Conservation (phyloP, 2,888 invertebrate species). For the Empis livida region DNA sequence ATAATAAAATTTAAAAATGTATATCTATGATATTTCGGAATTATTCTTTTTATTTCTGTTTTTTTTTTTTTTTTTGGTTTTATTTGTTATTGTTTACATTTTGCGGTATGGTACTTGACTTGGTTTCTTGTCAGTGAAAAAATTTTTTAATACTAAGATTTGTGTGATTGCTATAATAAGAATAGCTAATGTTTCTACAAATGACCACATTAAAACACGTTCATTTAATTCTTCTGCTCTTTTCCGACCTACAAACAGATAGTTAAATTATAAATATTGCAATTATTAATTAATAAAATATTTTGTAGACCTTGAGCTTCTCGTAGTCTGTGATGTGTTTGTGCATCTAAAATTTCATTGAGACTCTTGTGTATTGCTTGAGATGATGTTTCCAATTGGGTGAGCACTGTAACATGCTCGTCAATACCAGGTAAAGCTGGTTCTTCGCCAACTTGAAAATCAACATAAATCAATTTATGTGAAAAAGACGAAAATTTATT, state of each 20-base stretch:
- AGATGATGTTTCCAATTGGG: constrained; percentile 88
- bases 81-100: constrained; percentile 17
- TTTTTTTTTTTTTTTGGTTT: no score
- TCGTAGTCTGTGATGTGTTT: constrained; percentile 90
- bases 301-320: constrained; percentile 75
- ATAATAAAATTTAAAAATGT: no score
- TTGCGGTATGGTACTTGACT: constrained; percentile 31
- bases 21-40: no score
- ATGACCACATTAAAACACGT: constrained; percentile 86
- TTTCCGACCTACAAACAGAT: constrained; percentile 50
- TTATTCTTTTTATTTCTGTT: no score
- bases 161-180: constrained; percentile 79
- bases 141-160: constrained; percentile 81
- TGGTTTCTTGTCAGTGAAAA: constrained; percentile 65
- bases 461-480: constrained; percentile 97
- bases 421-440: constrained; percentile 64
- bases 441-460: constrained; percentile 92
- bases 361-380: constrained; percentile 82
- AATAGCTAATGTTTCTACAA: constrained; percentile 75
- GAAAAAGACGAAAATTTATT: constrained; percentile 99
- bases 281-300: not conserved
- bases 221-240: constrained; percentile 95
- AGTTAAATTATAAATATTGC: not conserved
- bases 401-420: constrained; percentile 84
- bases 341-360: constrained; percentile 81